Evolutionary conservation across 37 sponge, comb jelly and placozoan species (phyloP).

Genomic region (Spongilla lacustris): DNA sequence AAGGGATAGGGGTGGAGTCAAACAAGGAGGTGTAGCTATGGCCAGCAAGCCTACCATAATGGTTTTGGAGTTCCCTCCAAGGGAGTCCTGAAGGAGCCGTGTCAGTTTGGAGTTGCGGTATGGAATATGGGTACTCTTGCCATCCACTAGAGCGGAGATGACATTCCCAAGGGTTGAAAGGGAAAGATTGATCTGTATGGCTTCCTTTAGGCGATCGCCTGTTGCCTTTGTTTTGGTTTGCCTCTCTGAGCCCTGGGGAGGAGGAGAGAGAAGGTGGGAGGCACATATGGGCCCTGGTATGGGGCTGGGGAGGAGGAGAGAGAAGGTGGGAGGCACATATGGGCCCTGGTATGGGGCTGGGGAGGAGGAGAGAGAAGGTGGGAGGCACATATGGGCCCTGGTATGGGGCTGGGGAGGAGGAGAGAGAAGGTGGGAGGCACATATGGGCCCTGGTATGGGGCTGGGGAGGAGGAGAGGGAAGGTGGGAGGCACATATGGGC

Average conservation of each 20-base stretch:
- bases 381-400: too few relatives aligned
- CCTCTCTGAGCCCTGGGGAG: constrained; percentile 87
- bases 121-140: constrained; percentile 90
- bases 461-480: too few relatives aligned
- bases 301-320: too few relatives aligned
- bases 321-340: neutral
- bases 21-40: neutral
- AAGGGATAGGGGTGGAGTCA: neutral
- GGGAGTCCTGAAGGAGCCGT: constrained; percentile 94
- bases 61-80: constrained; percentile 98
- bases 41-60: constrained; percentile 88
- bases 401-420: too few relatives aligned
- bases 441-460: too few relatives aligned
- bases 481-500: too few relatives aligned
- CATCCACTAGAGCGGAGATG: constrained; percentile 97
- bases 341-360: too few relatives aligned
- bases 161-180: constrained; percentile 94
- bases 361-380: too few relatives aligned
- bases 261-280: neutral
- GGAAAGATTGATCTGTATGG: constrained; percentile 95
- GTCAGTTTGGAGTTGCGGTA: constrained; percentile 97
- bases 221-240: constrained; percentile 88
- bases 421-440: too few relatives aligned
- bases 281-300: too few relatives aligned
- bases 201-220: constrained; percentile 86